A percentile compares a stretch with the other conserved stretches of the same genome.
These are phyloP conservation scores for Lamprotornis superbus DNA, from an alignment of 2,113 vertebrate species.

Conservation along the genomic window DNA sequence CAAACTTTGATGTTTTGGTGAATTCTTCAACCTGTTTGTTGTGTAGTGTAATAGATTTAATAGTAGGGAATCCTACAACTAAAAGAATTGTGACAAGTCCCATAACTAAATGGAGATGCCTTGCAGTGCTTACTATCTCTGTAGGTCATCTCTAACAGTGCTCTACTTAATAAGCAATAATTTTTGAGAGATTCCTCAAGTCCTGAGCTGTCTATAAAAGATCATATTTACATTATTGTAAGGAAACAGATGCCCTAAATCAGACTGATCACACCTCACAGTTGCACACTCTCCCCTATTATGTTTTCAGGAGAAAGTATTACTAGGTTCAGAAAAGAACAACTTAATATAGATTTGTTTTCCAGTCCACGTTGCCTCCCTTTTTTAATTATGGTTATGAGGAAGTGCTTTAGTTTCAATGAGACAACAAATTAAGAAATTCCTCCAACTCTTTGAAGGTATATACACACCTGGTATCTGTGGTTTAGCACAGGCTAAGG, in stretches of 20 bases:
- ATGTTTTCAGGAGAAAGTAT: slow-evolving; percentile 38
- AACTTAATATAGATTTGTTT: slow-evolving; percentile 12
- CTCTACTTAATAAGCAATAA: not conserved
- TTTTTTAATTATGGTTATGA: slow-evolving; percentile 60
- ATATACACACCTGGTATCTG: slow-evolving; percentile 29
- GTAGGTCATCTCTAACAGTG: not conserved
- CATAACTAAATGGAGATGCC: not conserved
- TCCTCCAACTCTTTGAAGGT: slow-evolving; percentile 34
- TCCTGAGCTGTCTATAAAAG: not conserved
- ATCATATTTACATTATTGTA: not conserved
- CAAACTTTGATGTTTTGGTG: not conserved
- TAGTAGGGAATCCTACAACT: not conserved
- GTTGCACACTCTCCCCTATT: not conserved
- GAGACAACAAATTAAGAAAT: slow-evolving; percentile 50
- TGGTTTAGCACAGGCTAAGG: slow-evolving; percentile 16
- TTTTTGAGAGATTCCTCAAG: not conserved
- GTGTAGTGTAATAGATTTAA: not conserved
- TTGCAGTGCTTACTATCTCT: not conserved
- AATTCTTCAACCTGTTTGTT: not conserved
- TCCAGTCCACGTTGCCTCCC: slow-evolving; percentile 35
- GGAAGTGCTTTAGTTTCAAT: slow-evolving; percentile 38
- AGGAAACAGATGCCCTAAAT: not conserved
- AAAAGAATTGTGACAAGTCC: not conserved
- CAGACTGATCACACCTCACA: not conserved
- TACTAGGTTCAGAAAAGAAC: not conserved